phyloP scores from a whole-genome alignment of 2,888 invertebrate genomes.

The Achlya flavicornis region DNA sequence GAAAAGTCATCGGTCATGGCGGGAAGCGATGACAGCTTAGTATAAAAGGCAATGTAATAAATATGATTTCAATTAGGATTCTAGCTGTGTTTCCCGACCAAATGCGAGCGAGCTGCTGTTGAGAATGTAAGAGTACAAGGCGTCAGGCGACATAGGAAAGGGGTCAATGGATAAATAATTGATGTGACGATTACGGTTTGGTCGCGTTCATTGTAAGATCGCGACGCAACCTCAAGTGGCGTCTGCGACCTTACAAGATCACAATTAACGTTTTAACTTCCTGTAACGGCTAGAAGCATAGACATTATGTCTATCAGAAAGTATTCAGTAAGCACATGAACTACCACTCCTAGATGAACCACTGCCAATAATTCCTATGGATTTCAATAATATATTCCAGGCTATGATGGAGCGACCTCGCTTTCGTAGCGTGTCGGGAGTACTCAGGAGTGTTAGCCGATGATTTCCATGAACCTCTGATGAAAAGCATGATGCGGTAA shows the following conservation, averaged over 20 bases:
- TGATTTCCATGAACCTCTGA: too few relatives aligned
- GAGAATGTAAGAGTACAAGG: slow-evolving; percentile 47
- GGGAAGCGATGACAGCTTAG: slow-evolving; percentile 50
- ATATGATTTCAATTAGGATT: slow-evolving; percentile 61
- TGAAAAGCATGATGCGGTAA: too few relatives aligned
- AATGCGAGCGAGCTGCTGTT: slow-evolving; percentile 46
- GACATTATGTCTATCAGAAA: background rate
- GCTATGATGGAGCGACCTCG: too few relatives aligned
- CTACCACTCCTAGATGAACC: too few relatives aligned
- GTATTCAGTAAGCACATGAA: too few relatives aligned
- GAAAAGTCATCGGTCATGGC: slow-evolving; percentile 36
- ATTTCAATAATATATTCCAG: too few relatives aligned
- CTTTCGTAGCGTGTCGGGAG: too few relatives aligned
- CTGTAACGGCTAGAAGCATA: background rate
- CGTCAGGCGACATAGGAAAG: slow-evolving; percentile 41
- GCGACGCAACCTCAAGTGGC: slow-evolving; percentile 3
- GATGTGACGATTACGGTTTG: slow-evolving; percentile 43
- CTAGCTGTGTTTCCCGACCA: slow-evolving; percentile 55
- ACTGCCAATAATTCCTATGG: too few relatives aligned
- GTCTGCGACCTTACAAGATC: slow-evolving; percentile 6
- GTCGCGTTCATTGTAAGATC: background rate
- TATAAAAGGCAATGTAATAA: slow-evolving; percentile 54
- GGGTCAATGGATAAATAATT: slow-evolving; percentile 73
- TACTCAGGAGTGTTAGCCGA: too few relatives aligned
- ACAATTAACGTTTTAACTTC: background rate